These are phyloP conservation scores for Lampropteryx suffumata DNA, from an alignment of 2,888 invertebrate genomes.

Conservation along the genomic window DNA sequence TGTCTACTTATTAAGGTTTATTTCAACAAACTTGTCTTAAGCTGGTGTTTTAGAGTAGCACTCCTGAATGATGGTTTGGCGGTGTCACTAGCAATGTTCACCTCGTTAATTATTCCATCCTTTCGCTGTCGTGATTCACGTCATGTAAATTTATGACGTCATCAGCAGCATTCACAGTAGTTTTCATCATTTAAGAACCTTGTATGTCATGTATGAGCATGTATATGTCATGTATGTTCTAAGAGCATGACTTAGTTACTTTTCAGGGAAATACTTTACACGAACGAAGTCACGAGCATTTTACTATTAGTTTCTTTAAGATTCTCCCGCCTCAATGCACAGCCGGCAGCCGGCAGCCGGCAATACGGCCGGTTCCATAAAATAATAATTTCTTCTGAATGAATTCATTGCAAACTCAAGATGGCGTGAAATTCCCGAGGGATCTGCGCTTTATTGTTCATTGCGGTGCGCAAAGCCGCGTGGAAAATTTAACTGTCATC, in stretches of 20 bases:
- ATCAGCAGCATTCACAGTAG: constrained; percentile 19
- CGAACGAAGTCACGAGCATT: not conserved
- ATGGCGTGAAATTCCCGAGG: constrained; percentile 41
- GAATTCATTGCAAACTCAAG: constrained; percentile 46
- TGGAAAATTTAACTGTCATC: constrained; percentile 40
- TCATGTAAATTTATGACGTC: constrained; percentile 38
- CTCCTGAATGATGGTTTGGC: constrained; percentile 49
- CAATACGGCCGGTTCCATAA: constrained; percentile 26
- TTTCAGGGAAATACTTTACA: not conserved
- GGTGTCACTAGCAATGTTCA: constrained; percentile 55
- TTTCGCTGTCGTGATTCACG: constrained; percentile 44
- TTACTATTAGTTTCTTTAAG: not conserved
- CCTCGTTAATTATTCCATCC: constrained; percentile 55
- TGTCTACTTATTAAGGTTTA: too few species aligned
- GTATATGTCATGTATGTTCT: too few species aligned
- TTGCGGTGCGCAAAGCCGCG: constrained; percentile 37
- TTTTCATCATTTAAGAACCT: constrained; percentile 12
- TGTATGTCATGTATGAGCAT: constrained; percentile 1
- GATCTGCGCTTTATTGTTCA: constrained; percentile 46
- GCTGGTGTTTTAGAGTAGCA: constrained; percentile 21
- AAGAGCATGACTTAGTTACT: too few species aligned
- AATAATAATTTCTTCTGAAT: constrained; percentile 46
- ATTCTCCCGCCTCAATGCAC: constrained; percentile 18
- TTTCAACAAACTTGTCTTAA: not conserved
- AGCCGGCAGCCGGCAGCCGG: constrained; percentile 22